These are phyloP conservation scores for Alsophila aescularia DNA, from an alignment of 2,888 invertebrate species.

Conservation along the genomic window DNA sequence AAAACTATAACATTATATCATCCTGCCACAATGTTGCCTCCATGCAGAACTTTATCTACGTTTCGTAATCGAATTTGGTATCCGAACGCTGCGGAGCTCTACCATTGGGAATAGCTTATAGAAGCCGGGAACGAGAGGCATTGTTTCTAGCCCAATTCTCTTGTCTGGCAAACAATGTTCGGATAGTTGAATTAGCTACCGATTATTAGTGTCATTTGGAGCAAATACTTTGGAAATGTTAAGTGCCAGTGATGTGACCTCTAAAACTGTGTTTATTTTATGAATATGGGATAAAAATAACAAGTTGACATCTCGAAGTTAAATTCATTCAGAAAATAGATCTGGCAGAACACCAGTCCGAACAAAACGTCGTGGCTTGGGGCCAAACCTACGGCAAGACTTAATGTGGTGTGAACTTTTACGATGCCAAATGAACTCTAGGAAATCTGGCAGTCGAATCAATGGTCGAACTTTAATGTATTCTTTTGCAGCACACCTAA, in stretches of 20 bases:
- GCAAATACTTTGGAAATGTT: neutral
- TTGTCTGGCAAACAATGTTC: constrained; percentile 10
- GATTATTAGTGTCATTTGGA: neutral
- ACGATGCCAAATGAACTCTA: constrained; percentile 70
- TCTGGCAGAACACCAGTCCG: constrained; percentile 41
- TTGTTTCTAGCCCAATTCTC: constrained; percentile 28
- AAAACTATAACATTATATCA: constrained; percentile 13
- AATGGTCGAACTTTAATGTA: constrained; percentile 33
- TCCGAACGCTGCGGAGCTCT: constrained; percentile 20
- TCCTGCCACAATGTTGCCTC: constrained; percentile 1
- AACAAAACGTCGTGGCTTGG: constrained; percentile 57
- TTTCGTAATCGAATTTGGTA: constrained; percentile 23
- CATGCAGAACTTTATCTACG: constrained; percentile 15
- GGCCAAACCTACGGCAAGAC: constrained; percentile 63
- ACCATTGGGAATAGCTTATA: constrained; percentile 24
- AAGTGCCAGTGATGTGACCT: neutral
- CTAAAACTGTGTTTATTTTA: neutral
- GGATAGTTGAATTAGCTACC: neutral
- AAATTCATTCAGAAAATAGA: constrained; percentile 53
- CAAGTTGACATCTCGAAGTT: constrained; percentile 23
- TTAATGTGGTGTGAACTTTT: constrained; percentile 76
- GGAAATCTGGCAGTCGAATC: constrained; percentile 53
- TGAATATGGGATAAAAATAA: constrained; percentile 11
- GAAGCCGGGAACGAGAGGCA: constrained; percentile 19
- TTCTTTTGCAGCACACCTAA: constrained; percentile 3